Evolutionary conservation across 2,888 invertebrate genomes (phyloP), one percentile per base, ranked within the genome.

Genomic region (Synanthedon myopaeformis): DNA sequence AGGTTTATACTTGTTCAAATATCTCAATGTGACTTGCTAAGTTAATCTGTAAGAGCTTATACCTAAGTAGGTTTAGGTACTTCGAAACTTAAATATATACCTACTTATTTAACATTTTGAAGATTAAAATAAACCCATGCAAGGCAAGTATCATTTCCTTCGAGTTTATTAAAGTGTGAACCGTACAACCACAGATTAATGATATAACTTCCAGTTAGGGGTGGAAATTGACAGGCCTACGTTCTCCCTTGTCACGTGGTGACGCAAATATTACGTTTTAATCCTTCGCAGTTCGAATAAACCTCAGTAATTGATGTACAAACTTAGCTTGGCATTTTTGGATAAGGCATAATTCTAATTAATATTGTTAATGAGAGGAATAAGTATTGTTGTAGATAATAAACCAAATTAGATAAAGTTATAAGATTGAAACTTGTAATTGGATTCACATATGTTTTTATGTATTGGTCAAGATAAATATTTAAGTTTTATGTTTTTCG

Each of bases 241-340:
- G 56, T 58, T 35, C 59, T 58, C 60, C 60, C 57, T 57, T 61
- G 58, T 61, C 60, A 61, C 61, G 64, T 61, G 62, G 55, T 62
- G 61, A 63, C 62, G 62, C 65, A 69, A 70, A 73, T 74, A 74
- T 71, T 66, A 60, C 60, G 68, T 71, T 78, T 76, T 79, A 78
- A 79, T 76, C 76, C 71, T 59, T 62, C 62, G 59, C 67, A 63
- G 64, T 72, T 72, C 66, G 68, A 70, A 70, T 73, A 69, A 67
- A 65, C n/a, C 28, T 50, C 17, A n/a, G 28, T 50, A 17, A 14
- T 13, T 50, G 50, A 50, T 11, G 28, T 23, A 50, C n/a, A 17
- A 23, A 50, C 19, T 28, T 12, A 50, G 28, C 50, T 28, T 23
- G 13, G 4, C 23, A 17, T 12, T 17, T 17, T 50, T 50, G 28